phyloP scores from a whole-genome alignment of 2,888 invertebrate genomes.

The Adelphocoris suturalis region DNA sequence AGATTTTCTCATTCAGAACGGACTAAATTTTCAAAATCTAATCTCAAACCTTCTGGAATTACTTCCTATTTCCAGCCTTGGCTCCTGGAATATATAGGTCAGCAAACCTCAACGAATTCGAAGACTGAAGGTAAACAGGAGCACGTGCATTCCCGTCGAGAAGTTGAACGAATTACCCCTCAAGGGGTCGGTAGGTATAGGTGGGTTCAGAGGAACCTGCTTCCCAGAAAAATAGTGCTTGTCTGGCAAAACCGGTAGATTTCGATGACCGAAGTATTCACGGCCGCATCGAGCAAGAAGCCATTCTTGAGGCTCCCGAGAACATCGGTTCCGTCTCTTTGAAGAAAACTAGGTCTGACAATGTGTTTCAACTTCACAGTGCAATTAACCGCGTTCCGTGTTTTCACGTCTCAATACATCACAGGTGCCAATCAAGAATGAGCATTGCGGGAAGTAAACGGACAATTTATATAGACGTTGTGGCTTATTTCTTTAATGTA shows the following conservation, averaged over 20 bases:
- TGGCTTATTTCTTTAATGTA: no score
- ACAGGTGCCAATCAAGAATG: no score
- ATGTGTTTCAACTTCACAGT: neutral
- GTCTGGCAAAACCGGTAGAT: neutral
- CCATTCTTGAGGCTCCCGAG: neutral
- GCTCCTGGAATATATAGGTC: no score
- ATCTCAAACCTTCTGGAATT: no score
- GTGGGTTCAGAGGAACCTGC: neutral
- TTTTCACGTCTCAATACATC: no score
- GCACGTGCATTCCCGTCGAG: neutral
- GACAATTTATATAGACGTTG: no score
- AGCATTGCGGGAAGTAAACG: no score
- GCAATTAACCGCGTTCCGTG: no score
- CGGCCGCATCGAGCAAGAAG: neutral
- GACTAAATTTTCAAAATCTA: no score
- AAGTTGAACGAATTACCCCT: neutral
- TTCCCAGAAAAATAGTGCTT: neutral
- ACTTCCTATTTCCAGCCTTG: no score
- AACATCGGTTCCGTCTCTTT: neutral
- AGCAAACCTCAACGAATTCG: slow-evolving; percentile 7
- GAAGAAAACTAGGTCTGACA: neutral
- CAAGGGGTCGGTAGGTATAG: neutral
- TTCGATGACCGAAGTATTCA: neutral
- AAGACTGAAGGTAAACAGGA: neutral
- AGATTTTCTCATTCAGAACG: no score